Evolutionary conservation across 2,113 vertebrate species (phyloP), one percentile per base, ranked within the genome.

Genomic region (Macrotus californicus): DNA sequence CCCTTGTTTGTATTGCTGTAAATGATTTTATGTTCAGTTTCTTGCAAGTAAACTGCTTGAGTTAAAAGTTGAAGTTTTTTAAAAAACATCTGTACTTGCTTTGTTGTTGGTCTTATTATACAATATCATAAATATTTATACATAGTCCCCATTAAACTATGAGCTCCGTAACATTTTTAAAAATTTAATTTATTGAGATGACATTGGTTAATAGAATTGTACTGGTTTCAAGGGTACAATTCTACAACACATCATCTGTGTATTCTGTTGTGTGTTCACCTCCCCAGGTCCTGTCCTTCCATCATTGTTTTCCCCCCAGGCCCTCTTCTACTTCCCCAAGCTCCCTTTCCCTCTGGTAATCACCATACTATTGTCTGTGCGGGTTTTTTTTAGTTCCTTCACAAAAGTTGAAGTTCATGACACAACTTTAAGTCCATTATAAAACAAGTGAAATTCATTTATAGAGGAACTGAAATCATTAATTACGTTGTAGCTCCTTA

Each of bases 401-500:
- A 31, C 61, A 64, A 67, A 67, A 67, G 64, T 67, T 67, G 64
- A 67, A 48, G 75, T n/a, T 77, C 96, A 89, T 89, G 95, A 89
- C 82, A 96, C 59, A 94, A 95, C 89, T 97, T 97, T 87, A 24
- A 96, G 97, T 96, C 81, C 92, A 90, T 96, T 98, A 72, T 79
- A 59, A 77, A 82, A 93, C 91, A 89, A 92, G 92, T 94, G 85
- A 87, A 97, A 97, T 97, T 97, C 39, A 97, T 96, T 98, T 97
- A 81, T 97, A 41, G 92, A 97, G 91, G 81, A 97, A 96, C 95
- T 95, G 94, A 96, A 97, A 93, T 92, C 94, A 98, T 97, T 98
- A 97, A 97, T 98, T 96, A 96, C 6, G 46, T 95, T 82, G 81
- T 93, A 93, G 84, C 82, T 92, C 85, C 91, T 95, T 98, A 90